A percentile compares a stretch with the other conserved stretches of the same genome.
These are phyloP conservation scores for Sipha maydis DNA, from an alignment of 2,888 invertebrate species.

Conservation along the genomic window DNA sequence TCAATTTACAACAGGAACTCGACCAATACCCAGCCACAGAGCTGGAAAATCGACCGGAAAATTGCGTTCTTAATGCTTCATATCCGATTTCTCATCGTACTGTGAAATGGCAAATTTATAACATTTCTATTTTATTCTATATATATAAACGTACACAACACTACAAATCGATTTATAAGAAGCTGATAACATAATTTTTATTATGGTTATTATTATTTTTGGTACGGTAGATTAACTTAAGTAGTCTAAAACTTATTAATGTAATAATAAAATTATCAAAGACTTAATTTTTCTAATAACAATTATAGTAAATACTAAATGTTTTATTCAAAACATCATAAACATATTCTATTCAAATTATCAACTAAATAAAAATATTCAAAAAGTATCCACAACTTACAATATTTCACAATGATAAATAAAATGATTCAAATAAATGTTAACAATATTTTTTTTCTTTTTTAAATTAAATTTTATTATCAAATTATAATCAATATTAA, in stretches of 20 bases:
- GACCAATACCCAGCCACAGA: slow-evolving; percentile 15
- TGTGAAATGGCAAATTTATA: slow-evolving; percentile 43
- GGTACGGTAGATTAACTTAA: background rate
- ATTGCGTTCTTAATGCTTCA: slow-evolving; percentile 56
- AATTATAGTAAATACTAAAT: background rate
- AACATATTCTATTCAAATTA: too few species aligned
- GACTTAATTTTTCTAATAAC: background rate
- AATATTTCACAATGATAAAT: background rate
- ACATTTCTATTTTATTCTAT: slow-evolving; percentile 32
- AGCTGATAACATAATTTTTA: background rate
- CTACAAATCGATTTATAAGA: background rate
- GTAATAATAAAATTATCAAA: background rate
- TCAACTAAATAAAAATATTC: too few species aligned
- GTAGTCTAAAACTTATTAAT: slow-evolving; percentile 6
- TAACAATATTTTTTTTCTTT: too few species aligned
- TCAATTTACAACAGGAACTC: slow-evolving; percentile 59
- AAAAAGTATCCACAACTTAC: background rate
- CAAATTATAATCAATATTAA: too few species aligned
- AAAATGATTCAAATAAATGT: too few species aligned
- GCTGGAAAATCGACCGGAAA: slow-evolving; percentile 51
- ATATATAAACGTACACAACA: background rate
- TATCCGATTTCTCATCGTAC: slow-evolving; percentile 52
- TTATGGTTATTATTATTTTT: slow-evolving; percentile 16
- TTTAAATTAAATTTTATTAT: too few species aligned
- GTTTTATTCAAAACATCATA: background rate